Conservation (phyloP, 2,113 vertebrate genomes). For the Chunga burmeisteri region DNA sequence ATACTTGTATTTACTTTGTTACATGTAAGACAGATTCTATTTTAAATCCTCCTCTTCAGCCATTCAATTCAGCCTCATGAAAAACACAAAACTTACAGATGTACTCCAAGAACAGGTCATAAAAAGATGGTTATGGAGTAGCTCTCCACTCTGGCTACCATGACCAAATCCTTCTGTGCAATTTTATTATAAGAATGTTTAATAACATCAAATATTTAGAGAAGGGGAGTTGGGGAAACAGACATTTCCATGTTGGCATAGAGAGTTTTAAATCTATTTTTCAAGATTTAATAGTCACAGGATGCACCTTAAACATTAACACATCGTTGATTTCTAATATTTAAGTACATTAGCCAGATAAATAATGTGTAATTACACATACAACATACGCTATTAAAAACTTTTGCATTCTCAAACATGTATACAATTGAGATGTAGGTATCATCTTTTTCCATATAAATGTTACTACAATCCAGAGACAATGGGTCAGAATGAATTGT, state of each 20-base stretch:
- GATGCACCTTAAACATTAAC: neutral
- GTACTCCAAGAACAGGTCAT: neutral
- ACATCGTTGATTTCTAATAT: neutral
- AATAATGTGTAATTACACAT: neutral
- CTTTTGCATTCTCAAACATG: neutral
- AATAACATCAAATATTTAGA: neutral
- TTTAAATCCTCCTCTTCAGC: neutral
- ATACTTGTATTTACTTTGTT: neutral
- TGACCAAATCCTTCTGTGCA: neutral
- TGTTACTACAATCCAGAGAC: neutral
- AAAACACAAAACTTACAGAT: neutral
- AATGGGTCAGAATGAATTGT: rapidly evolving
- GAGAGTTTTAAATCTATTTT: neutral
- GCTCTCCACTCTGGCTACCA: neutral
- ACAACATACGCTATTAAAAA: neutral
- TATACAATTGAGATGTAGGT: neutral
- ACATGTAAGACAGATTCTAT: neutral
- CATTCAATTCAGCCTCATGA: neutral
- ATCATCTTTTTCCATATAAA: neutral
- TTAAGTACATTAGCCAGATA: neutral
- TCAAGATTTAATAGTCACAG: neutral
- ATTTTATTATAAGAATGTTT: neutral
- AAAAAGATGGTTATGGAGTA: neutral
- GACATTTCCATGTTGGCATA: neutral
- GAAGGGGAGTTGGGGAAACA: neutral